These are phyloP conservation scores for Porites lutea DNA, from an alignment of 64 coral and sea anemone species.

Conservation along the genomic window DNA sequence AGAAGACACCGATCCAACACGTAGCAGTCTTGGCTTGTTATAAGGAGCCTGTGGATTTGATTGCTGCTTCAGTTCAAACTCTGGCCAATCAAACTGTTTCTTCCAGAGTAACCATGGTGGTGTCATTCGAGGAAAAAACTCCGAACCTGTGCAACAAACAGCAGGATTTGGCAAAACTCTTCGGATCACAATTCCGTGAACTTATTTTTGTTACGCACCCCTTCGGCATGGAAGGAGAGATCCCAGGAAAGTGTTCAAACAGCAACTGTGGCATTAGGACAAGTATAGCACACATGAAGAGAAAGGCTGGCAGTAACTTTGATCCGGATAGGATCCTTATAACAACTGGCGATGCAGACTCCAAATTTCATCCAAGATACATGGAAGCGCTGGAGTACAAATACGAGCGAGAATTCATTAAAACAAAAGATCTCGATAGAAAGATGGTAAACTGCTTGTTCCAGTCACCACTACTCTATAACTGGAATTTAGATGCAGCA, in stretches of 20 bases:
- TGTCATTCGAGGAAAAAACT: slow-evolving; percentile 1
- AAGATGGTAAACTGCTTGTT: not conserved
- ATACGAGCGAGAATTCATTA: not conserved
- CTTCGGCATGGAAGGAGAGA: not conserved
- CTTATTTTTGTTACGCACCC: not conserved
- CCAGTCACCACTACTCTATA: slow-evolving; percentile 22
- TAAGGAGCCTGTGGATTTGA: not conserved
- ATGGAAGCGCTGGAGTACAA: not conserved
- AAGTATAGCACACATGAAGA: not conserved
- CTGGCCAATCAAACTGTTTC: not conserved
- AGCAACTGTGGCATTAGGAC: not conserved
- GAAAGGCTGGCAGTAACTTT: not conserved
- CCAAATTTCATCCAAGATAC: not conserved
- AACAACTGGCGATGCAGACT: slow-evolving; percentile 4
- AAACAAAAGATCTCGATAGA: no score
- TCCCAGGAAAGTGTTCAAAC: slow-evolving; percentile 19
- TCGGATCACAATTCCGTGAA: not conserved
- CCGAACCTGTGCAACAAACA: not conserved
- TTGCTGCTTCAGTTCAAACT: not conserved
- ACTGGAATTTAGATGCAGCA: slow-evolving; percentile 14
- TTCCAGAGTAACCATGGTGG: not conserved
- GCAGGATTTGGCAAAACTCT: not conserved
- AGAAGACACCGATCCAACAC: not conserved
- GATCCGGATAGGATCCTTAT: slow-evolving; percentile 4
- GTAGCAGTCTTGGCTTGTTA: not conserved